Base-by-base conservation (phyloP, 2,797 vertebrate genomes). In the Xerus rutilus region DNA sequence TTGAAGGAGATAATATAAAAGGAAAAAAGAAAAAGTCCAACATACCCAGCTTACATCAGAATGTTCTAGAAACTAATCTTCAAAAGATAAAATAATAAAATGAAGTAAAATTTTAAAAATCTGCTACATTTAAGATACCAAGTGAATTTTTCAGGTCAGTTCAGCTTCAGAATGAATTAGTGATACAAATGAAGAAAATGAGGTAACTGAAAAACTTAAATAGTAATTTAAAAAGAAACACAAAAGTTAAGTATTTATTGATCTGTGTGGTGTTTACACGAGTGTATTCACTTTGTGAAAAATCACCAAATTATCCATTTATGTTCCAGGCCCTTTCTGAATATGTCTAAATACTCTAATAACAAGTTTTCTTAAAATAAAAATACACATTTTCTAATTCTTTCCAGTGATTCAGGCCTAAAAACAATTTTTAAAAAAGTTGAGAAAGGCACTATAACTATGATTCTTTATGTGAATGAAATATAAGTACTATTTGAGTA, bases 131-230 rank as follows among this genome's bases (percentile, higher is more conserved):
- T 76, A 79, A 82, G 72, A 81, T 47, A 20, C 43, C 52, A 84
- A 81, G 67, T 81, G 2, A 15, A 12, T 39, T 59, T 67, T 93
- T 85, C 52, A 92, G 49, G 74, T 57, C 39, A 65, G 3, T 67
- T 74, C 59, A 69, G 49, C 52, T 91, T 92, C 72, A 92, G 39
- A 92, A 74, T 69, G 67, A 85, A 49, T 43, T 84, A 85, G 28
- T 92, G n/a, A 74, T 35, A 9, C 15, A 59, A 13, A 89, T 15
- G 3, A 52, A 89, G 0, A 85, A 79, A 90, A 90, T 69, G 47
- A 90, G 21, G 39, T 35, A 85, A 73, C 17, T 92, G 25, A 73
- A 88, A 83, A 87, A 47, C 39, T 20, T 11, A 77, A 76, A 47
- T 77, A 77, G 43, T 65, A 62, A 52, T 74, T 86, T 86, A 21